These are phyloP conservation scores for Gorsachius goisagi DNA, from an alignment of 2,113 vertebrate genomes.

Conservation along the genomic window DNA sequence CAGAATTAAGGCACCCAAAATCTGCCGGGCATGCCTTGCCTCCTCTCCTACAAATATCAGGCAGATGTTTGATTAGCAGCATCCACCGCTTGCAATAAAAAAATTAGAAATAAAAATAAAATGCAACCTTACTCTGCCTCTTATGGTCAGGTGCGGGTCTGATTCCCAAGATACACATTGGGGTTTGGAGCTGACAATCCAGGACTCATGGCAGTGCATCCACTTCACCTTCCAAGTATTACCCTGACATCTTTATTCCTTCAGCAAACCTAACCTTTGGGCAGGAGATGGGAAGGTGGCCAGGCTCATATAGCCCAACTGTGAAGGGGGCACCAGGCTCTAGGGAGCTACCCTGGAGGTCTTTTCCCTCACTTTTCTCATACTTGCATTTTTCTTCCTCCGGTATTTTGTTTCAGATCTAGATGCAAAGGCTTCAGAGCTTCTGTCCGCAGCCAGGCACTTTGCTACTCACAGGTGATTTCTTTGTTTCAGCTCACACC, in stretches of 20 bases:
- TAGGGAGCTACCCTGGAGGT: background rate
- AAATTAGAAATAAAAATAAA: background rate
- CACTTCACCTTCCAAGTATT: background rate
- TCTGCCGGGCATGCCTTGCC: background rate
- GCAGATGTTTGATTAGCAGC: background rate
- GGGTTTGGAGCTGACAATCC: background rate
- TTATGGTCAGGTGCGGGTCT: fast-evolving
- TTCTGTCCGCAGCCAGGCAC: background rate
- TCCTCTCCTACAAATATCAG: background rate
- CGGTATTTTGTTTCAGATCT: background rate
- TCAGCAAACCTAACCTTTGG: background rate
- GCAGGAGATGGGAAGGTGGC: background rate
- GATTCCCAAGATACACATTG: background rate
- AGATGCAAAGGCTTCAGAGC: background rate
- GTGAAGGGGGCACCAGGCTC: background rate
- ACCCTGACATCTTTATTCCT: background rate
- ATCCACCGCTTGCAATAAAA: background rate
- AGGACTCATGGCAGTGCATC: background rate
- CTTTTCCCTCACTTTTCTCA: background rate
- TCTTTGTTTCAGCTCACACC: background rate
- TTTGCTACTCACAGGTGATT: background rate
- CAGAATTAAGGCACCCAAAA: background rate
- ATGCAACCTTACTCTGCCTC: background rate
- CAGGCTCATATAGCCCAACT: background rate
- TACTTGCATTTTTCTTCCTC: background rate